Percentiles rank a stretch among this genome's conserved stretches.
Evolutionary conservation across 2,888 invertebrate species (phyloP).

Genomic region (Tinea trinotella): DNA sequence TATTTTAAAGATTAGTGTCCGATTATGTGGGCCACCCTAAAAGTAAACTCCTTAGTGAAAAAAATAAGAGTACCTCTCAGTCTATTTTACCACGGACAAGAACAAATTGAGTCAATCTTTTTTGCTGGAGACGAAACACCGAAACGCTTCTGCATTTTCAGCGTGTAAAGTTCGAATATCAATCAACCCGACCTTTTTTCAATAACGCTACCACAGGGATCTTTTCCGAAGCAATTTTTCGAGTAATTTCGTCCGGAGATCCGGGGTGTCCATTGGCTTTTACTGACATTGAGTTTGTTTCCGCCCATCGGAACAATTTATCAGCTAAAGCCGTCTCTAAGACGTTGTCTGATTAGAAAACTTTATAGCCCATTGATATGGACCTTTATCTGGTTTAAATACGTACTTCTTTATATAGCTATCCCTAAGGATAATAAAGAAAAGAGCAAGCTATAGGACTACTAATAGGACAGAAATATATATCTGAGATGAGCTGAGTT

Average conservation of each 20-base stretch:
- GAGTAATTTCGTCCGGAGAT: constrained; percentile 54
- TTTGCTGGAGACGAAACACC: constrained; percentile 59
- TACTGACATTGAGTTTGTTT: constrained; percentile 32
- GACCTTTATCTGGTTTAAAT: constrained; percentile 5
- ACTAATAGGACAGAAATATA: background rate
- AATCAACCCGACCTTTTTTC: constrained; percentile 68
- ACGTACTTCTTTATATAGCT: background rate
- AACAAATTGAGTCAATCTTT: constrained; percentile 70
- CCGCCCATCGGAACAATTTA: constrained; percentile 37
- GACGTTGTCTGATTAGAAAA: constrained; percentile 13
- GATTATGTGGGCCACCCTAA: constrained; percentile 46
- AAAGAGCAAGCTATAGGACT: too few species aligned
- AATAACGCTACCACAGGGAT: constrained; percentile 59
- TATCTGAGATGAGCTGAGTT: too few species aligned
- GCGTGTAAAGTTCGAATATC: constrained; percentile 66
- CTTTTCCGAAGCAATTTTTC: constrained; percentile 52
- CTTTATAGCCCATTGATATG: constrained; percentile 13
- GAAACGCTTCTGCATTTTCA: constrained; percentile 58
- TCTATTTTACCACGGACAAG: constrained; percentile 66
- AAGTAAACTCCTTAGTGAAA: constrained; percentile 64
- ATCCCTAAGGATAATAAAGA: background rate
- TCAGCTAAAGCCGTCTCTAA: constrained; percentile 29
- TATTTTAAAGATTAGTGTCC: constrained; percentile 38
- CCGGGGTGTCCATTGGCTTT: constrained; percentile 39
- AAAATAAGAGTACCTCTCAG: constrained; percentile 45